phyloP scores from a whole-genome alignment of 1,140 invertebrate genomes.

The Akabosia matsudoensis region DNA sequence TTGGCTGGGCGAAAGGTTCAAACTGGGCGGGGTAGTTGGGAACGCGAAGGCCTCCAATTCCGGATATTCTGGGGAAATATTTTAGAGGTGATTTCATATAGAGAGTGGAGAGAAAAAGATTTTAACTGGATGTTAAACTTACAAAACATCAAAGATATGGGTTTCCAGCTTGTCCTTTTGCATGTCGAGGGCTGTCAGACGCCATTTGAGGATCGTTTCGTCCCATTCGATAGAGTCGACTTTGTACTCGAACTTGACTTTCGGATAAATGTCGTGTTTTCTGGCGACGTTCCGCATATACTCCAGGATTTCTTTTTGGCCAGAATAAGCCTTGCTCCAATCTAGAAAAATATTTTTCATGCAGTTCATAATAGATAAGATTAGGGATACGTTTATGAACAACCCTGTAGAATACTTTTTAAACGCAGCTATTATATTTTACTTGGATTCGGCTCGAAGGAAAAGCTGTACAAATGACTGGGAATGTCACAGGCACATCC shows the following conservation, averaged over 20 bases:
- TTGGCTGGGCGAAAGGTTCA: slow-evolving; percentile 27
- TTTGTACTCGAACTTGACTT: slow-evolving; percentile 31
- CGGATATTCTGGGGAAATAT: slow-evolving; percentile 26
- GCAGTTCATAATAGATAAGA: background rate
- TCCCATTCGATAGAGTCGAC: slow-evolving; percentile 31
- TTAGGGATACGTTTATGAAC: background rate
- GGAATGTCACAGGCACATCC: slow-evolving; percentile 40
- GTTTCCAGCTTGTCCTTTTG: background rate
- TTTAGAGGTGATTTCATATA: background rate
- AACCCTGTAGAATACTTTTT: background rate
- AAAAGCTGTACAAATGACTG: slow-evolving; percentile 34
- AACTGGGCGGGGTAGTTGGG: slow-evolving; percentile 36
- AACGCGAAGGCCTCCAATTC: slow-evolving; percentile 25
- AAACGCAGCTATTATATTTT: background rate
- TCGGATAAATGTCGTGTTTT: slow-evolving; percentile 35
- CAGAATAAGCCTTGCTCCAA: slow-evolving; percentile 34
- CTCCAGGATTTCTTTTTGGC: slow-evolving; percentile 33
- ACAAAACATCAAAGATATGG: slow-evolving; percentile 34
- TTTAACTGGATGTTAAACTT: slow-evolving; percentile 2
- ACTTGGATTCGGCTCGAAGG: slow-evolving; percentile 41
- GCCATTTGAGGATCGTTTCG: slow-evolving; percentile 35
- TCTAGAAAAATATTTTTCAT: slow-evolving; percentile 25
- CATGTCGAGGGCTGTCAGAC: background rate
- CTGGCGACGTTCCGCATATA: slow-evolving; percentile 33
- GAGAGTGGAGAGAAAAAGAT: background rate